Evolutionary conservation across 1,140 invertebrate species (phyloP).

Genomic region (Macrobrachium rosenbergii): DNA sequence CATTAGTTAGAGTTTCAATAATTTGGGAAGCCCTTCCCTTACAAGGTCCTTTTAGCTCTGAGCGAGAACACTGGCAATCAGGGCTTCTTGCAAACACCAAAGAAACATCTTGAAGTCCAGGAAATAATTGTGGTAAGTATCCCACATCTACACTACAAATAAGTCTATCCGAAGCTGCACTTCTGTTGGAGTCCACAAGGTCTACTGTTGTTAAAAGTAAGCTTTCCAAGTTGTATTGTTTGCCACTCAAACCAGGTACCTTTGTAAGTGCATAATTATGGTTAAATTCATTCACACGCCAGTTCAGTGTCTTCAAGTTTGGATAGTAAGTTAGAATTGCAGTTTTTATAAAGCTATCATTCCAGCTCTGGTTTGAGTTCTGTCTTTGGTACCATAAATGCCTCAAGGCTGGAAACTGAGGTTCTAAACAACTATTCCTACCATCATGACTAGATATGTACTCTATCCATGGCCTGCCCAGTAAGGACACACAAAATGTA

Average conservation of each 20-base stretch:
- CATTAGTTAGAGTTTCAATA: conserved; percentile 51
- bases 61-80: conserved; percentile 55
- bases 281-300: conserved; percentile 59
- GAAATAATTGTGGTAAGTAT: conserved; percentile 48
- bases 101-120: conserved; percentile 54
- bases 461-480: conserved; percentile 57
- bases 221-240: conserved; percentile 56
- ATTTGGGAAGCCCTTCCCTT: conserved; percentile 45
- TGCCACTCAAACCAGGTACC: conserved; percentile 55
- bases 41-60: conserved; percentile 45
- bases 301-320: conserved; percentile 48
- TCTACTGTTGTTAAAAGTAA: conserved; percentile 46
- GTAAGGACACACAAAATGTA: conserved; percentile 53
- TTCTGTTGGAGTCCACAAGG: conserved; percentile 41
- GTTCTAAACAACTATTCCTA: conserved; percentile 54
- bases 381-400: conserved; percentile 57
- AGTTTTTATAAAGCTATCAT: conserved; percentile 58
- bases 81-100: conserved; percentile 45
- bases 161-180: conserved; percentile 32
- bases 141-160: conserved; percentile 57
- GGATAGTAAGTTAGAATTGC: conserved; percentile 59
- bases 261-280: conserved; percentile 57
- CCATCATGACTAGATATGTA: conserved; percentile 62
- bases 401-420: conserved; percentile 53
- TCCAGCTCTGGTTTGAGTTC: conserved; percentile 53